phyloP scores from a whole-genome alignment of 2,113 vertebrate genomes.

The Isurus oxyrinchus region DNA sequence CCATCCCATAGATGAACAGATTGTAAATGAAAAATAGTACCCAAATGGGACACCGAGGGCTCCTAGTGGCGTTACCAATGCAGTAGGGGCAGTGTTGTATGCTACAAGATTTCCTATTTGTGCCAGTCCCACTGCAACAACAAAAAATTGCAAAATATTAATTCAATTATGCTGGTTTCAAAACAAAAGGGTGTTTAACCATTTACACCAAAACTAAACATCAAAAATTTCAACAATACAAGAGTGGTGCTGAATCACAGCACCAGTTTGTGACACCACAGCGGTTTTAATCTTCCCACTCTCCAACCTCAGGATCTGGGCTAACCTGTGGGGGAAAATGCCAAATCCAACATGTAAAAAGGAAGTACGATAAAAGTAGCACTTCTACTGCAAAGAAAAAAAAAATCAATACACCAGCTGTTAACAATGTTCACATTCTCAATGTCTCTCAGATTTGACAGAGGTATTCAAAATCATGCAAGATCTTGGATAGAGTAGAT shows the following conservation, averaged over 20 bases:
- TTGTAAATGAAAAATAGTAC: slow-evolving; percentile 52
- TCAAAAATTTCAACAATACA: background rate
- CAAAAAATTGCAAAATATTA: slow-evolving; percentile 49
- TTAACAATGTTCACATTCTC: background rate
- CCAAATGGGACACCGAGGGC: slow-evolving; percentile 93
- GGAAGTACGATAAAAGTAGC: no score
- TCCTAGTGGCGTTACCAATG: slow-evolving; percentile 85
- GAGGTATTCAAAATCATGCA: no score
- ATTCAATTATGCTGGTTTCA: slow-evolving; percentile 41
- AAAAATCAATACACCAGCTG: background rate
- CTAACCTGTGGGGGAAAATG: background rate
- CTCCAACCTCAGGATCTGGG: background rate
- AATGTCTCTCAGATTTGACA: background rate
- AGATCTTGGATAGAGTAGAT: no score
- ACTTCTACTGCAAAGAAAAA: background rate
- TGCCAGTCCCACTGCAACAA: slow-evolving; percentile 74
- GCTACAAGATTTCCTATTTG: slow-evolving; percentile 94
- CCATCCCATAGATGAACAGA: background rate
- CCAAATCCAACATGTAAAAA: background rate
- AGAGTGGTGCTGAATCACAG: background rate
- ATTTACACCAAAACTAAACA: background rate
- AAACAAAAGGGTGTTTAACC: background rate
- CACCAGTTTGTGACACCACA: background rate
- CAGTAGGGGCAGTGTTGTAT: slow-evolving; percentile 84
- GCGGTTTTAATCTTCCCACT: background rate